Base-by-base conservation (phyloP, 2,888 invertebrate genomes). In the Apocheima hispidaria region DNA sequence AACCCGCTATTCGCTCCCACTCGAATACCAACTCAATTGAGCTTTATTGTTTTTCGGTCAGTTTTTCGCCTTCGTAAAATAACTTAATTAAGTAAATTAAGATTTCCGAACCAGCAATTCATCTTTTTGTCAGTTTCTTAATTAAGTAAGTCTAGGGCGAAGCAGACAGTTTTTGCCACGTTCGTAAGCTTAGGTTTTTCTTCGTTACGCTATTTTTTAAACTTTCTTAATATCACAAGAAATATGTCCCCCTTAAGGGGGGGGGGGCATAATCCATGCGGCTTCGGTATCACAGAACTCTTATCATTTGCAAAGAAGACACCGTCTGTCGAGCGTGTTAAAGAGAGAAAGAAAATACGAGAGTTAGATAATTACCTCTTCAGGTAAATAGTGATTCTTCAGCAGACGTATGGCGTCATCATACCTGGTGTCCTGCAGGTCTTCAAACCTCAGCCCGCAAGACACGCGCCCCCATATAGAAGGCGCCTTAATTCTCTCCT, bases 401-500 rank as follows among this genome's bases (percentile, higher is more conserved):
- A 93, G 65, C 58, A 93, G 63, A 12, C 71, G 75, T 0, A 89
- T 72, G 0, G 92, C 87, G 0, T 91, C 92, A 0, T 93, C 92
- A 30, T 89, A 93, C 38, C 91, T 77, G 57, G 61, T 86, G 28
- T 92, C 92, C 68, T 93, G 93, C 0, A 93, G 73, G 43, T 93
- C 93, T 48, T 93, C 93, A 21, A 93, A 90, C 59, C 92, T 74
- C 7, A 92, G 49, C 0, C 92, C 92, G 51, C 87, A 83, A 0
- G 90, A 79, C 2, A 87, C 79, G 0, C 88, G 66, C 1, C 92
- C 89, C 93, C 93, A 93, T 14, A 92, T 84, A 0, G 89, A 89
- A 0, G 93, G 93, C 0, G 93, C 92, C 58, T 87, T 91, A 38
- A 93, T 93, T 21, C 93, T 78, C 6, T 87, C 88, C 64, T 92